Evolutionary conservation across 2,797 vertebrate genomes (phyloP), one percentile per base, ranked within the genome.

Genomic region (Helicolenus hilgendorfi): DNA sequence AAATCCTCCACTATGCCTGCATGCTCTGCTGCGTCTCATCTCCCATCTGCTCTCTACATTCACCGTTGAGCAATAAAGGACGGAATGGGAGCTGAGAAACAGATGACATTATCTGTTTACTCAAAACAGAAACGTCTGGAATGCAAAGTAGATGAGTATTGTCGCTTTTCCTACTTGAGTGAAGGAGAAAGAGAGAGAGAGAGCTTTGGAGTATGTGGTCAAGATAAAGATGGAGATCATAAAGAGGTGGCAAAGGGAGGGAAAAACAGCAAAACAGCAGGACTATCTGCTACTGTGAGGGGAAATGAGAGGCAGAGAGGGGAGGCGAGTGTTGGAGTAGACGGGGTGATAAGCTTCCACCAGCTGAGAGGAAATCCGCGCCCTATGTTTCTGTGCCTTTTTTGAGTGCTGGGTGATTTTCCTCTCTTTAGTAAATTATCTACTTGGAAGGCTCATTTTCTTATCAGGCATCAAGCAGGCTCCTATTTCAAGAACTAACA

Each of bases 381-480:
- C 83, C 83, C 86, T 84, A 64, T 91, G 83, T 94, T 91, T 88
- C 60, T 45, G 41, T 79, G 72, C 22, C 64, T 81, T 89, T 89
- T 49, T 86, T 86, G 62, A 89, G 86, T 69, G 74, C 81, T 13
- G 83, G 29, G 72, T 87, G 83, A 91, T 93, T 89, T 91, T 56
- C 74, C 74, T 88, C 85, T 86, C 72, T 84, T 89, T 82, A 85
- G 84, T 90, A 90, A 94, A 94, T 84, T 38, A 93, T 93, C 80
- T 88, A 86, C 93, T 92, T 88, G 78, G 80, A 89, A 76, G 72
- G 79, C 83, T 94, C 68, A 84, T 92, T 93, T 95, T 90, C 89
- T 92, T 93, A 94, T 94, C 91, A 87, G 86, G 78, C 88, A 95
- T 95, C 93, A 90, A 88, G 76, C 92, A 91, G 91, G 62, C 88